Evolutionary conservation across 2,797 vertebrate species (phyloP).

Genomic region (Clarias fuscus): DNA sequence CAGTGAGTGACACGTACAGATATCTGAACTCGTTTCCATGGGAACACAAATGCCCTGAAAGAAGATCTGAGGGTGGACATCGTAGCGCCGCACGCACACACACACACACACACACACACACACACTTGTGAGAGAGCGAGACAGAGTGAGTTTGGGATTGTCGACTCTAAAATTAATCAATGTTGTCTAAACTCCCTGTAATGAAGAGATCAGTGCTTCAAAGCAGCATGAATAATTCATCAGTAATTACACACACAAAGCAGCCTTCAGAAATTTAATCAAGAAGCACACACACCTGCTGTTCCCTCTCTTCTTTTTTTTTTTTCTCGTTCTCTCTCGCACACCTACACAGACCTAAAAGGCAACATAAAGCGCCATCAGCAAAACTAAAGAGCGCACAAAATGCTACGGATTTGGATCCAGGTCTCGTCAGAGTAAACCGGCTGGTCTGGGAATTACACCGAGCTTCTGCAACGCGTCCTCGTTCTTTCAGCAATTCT

Average conservation of each 20-base stretch:
- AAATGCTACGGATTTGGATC: constrained; percentile 28
- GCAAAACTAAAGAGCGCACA: constrained; percentile 10
- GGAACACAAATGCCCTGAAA: constrained; percentile 42
- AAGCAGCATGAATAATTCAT: constrained; percentile 59
- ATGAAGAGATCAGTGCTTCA: constrained; percentile 55
- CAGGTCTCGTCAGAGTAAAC: background rate
- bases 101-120: background rate
- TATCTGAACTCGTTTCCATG: constrained; percentile 45
- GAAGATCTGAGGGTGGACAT: constrained; percentile 29
- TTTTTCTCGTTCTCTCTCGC: background rate
- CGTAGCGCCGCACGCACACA: background rate
- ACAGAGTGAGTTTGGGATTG: constrained; percentile 19
- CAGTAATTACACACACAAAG: constrained; percentile 52
- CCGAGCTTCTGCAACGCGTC: background rate
- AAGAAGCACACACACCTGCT: constrained; percentile 53
- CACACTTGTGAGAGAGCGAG: background rate
- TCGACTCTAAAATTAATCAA: constrained; percentile 49
- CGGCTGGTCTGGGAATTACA: constrained; percentile 12
- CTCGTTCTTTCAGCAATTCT: constrained; percentile 11
- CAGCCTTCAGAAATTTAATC: constrained; percentile 52
- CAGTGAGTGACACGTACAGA: constrained; percentile 43
- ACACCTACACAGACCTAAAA: constrained; percentile 25
- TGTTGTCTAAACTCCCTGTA: constrained; percentile 53
- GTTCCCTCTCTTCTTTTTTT: constrained; percentile 19
- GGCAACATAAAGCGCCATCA: background rate